Evolutionary conservation across 2,113 vertebrate genomes (phyloP).

Genomic region (Hippocampus mohnikei): DNA sequence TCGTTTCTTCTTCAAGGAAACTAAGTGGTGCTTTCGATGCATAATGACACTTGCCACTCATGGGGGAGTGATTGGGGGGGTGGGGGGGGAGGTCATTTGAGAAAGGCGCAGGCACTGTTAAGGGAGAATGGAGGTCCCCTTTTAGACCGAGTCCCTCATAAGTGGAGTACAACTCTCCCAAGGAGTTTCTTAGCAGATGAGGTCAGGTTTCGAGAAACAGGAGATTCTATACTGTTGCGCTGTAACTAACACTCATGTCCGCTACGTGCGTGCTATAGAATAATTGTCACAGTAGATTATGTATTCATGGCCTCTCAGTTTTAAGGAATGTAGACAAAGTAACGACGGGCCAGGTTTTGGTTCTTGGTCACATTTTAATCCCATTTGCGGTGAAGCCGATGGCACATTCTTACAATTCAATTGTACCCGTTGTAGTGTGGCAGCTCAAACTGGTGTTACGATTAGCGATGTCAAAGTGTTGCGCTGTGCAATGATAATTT

Average conservation of each 20-base stretch:
- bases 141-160: constrained; percentile 11
- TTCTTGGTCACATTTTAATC: not conserved
- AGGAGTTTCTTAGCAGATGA: constrained; percentile 12
- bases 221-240: not conserved
- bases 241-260: not conserved
- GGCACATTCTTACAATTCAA: no score
- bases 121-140: constrained; percentile 20
- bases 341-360: not conserved
- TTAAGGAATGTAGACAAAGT: not conserved
- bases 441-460: not conserved
- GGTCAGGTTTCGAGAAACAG: constrained; percentile 26
- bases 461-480: not conserved
- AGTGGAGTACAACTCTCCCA: constrained; percentile 7
- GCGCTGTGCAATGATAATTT: not conserved
- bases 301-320: not conserved
- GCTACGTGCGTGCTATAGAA: not conserved
- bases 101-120: constrained; percentile 7
- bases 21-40: not conserved
- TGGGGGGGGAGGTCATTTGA: constrained; percentile 24
- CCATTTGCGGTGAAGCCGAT: not conserved
- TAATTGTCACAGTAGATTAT: not conserved
- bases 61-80: constrained; percentile 19
- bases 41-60: constrained; percentile 17
- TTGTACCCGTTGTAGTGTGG: not conserved
- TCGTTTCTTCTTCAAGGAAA: not conserved